phyloP scores from a whole-genome alignment of 2,113 vertebrate species.

The Strix uralensis region DNA sequence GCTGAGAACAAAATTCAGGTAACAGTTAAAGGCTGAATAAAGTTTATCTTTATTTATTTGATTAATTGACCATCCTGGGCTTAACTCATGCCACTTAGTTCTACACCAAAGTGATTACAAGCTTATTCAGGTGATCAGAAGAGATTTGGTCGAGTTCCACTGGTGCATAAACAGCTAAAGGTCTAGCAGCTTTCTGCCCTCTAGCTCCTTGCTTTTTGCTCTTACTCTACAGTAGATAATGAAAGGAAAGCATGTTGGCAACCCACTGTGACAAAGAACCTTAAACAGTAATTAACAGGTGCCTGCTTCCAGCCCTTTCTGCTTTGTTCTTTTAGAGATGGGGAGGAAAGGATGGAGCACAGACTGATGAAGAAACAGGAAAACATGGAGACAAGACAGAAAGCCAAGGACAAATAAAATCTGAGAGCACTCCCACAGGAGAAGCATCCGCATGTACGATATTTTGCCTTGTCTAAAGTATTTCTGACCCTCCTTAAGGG shows the following conservation, averaged over 20 bases:
- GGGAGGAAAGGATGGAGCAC: neutral
- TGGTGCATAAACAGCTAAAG: neutral
- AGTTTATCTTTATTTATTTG: neutral
- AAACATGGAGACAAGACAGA: neutral
- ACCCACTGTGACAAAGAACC: neutral
- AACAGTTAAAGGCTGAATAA: neutral
- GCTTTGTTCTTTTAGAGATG: neutral
- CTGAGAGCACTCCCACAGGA: neutral
- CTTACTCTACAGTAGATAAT: neutral
- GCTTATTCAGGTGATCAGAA: neutral
- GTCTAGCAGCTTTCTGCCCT: neutral
- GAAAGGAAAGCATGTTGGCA: neutral
- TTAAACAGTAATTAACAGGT: neutral
- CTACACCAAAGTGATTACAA: neutral
- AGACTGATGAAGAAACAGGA: neutral
- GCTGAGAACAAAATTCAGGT: neutral
- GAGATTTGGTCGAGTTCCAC: neutral
- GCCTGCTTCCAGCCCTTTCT: neutral
- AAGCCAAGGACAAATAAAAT: neutral
- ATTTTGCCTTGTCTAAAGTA: neutral
- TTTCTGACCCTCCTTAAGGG: neutral
- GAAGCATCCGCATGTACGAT: neutral
- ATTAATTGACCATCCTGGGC: neutral
- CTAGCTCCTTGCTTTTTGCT: neutral
- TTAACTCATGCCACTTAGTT: neutral